A percentile compares a stretch with the other conserved stretches of the same genome.
Evolutionary conservation across 1,140 invertebrate species (phyloP).

Genomic region (Lerema accius): DNA sequence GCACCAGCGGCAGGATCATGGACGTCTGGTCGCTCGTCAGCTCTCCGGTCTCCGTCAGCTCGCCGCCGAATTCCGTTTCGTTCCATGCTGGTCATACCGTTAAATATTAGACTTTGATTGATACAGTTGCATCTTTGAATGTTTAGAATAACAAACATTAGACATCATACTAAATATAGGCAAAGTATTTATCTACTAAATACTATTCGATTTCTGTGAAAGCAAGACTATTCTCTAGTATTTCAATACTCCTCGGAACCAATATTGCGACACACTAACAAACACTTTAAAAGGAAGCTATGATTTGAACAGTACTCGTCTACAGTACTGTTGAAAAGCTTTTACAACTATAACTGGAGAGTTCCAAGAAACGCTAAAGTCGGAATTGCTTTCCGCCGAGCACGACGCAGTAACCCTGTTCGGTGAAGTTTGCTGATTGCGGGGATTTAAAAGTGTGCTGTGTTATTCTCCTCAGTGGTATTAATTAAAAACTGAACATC

Average conservation of each 20-base stretch:
- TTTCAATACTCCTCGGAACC: no score
- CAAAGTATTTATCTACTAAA: no score
- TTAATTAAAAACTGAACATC: constrained; percentile 9
- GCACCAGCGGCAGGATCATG: constrained; percentile 97
- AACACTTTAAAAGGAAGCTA: no score
- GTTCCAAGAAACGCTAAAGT: not conserved
- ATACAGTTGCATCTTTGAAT: no score
- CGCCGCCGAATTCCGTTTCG: constrained; percentile 91
- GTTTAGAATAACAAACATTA: no score
- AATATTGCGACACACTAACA: no score
- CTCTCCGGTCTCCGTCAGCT: constrained; percentile 83
- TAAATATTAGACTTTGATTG: no score
- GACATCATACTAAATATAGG: no score
- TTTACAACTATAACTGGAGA: not conserved
- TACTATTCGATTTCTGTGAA: no score
- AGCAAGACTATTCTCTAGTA: no score
- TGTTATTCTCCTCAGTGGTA: constrained; percentile 1
- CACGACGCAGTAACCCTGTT: not conserved
- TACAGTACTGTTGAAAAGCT: not conserved
- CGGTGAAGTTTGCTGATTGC: constrained; percentile 3
- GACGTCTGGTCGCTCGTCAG: constrained; percentile 91
- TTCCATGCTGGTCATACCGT: constrained; percentile 96
- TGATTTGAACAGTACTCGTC: no score
- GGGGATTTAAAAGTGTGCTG: not conserved
- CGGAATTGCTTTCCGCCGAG: no score